Evolutionary conservation across 2,113 vertebrate genomes (phyloP).

Genomic region (Pluvialis apricaria): DNA sequence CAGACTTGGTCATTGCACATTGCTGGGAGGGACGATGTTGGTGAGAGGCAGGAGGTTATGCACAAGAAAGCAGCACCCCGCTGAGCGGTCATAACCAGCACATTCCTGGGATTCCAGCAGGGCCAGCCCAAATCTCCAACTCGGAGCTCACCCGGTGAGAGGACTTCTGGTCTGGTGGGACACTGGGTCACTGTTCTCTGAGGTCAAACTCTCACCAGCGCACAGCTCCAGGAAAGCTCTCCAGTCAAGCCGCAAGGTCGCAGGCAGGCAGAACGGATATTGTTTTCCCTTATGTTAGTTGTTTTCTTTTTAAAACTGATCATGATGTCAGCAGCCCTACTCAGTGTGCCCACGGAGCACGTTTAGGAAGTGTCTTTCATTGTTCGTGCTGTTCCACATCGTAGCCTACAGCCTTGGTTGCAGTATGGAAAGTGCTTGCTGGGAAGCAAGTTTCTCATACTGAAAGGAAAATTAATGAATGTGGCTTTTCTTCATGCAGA

Average conservation of each 20-base stretch:
- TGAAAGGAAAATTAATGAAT: not conserved
- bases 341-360: not conserved
- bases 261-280: not conserved
- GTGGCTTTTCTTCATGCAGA: not conserved
- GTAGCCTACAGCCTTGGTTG: not conserved
- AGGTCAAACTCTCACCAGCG: not conserved
- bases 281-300: not conserved
- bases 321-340: not conserved
- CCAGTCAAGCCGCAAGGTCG: not conserved
- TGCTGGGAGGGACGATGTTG: not conserved
- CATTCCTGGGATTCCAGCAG: slow-evolving; percentile 19
- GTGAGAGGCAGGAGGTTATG: not conserved
- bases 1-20: not conserved
- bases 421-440: not conserved
- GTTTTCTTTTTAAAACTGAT: not conserved
- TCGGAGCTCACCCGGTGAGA: not conserved
- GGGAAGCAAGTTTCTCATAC: not conserved
- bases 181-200: not conserved
- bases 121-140: not conserved
- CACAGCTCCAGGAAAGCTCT: not conserved
- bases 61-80: not conserved
- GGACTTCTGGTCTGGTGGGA: not conserved
- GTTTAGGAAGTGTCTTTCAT: not conserved
- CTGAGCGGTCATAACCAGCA: not conserved
- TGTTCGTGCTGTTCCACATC: not conserved